phyloP scores from a whole-genome alignment of 2,113 vertebrate genomes.

The Proteles cristata region DNA sequence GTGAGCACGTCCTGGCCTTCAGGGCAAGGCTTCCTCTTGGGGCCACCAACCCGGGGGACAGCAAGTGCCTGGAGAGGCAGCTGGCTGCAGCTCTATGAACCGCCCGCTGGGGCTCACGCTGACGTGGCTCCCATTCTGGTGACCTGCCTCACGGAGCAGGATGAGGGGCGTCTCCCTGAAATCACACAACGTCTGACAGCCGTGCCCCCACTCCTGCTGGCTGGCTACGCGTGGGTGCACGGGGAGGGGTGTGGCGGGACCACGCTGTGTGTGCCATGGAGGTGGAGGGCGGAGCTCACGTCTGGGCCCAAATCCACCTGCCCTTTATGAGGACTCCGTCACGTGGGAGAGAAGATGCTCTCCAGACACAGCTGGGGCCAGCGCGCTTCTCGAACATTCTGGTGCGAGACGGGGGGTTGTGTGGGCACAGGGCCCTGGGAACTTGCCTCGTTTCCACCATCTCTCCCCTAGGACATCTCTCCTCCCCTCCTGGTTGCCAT shows the following conservation, averaged over 20 bases:
- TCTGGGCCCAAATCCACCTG: fast-evolving
- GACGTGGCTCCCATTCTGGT: fast-evolving
- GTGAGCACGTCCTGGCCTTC: background rate
- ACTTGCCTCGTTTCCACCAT: fast-evolving
- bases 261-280: fast-evolving
- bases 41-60: background rate
- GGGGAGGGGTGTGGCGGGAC: background rate
- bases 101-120: fast-evolving
- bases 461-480: background rate
- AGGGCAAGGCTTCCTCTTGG: background rate
- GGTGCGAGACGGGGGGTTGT: too few species aligned
- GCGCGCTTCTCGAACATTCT: background rate
- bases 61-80: background rate
- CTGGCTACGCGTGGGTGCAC: fast-evolving
- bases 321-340: fast-evolving
- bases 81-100: background rate
- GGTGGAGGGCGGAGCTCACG: background rate
- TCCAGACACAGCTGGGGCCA: fast-evolving
- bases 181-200: background rate
- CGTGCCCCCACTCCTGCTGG: fast-evolving
- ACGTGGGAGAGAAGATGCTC: background rate
- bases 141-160: fast-evolving
- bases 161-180: fast-evolving
- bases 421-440: background rate
- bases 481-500: background rate